Evolutionary conservation across 1,140 invertebrate genomes (phyloP).

Genomic region (Campodea augens): DNA sequence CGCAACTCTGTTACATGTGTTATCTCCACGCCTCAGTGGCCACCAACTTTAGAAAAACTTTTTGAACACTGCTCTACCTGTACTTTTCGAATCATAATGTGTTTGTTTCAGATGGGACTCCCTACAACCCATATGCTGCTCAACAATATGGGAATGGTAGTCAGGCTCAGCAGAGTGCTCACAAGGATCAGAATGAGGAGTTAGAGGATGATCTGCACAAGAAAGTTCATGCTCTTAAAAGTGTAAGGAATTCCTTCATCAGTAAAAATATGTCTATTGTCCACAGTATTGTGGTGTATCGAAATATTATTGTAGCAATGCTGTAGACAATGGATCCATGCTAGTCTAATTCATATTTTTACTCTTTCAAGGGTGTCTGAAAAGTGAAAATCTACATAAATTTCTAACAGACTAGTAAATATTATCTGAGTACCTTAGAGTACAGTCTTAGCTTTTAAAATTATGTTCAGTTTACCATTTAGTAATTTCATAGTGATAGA

Average conservation of each 20-base stretch:
- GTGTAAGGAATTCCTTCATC: constrained; percentile 25
- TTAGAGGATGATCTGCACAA: constrained; percentile 56
- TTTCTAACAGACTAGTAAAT: not conserved
- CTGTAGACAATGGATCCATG: not conserved
- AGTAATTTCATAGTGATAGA: too few relatives aligned
- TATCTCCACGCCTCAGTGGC: not conserved
- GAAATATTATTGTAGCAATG: not conserved
- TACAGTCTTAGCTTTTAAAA: too few relatives aligned
- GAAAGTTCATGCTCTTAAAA: constrained; percentile 62
- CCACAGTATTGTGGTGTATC: not conserved
- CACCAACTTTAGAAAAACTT: not conserved
- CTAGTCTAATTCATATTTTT: not conserved
- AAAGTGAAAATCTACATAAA: not conserved
- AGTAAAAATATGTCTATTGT: not conserved
- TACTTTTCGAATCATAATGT: not conserved
- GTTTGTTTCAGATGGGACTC: not conserved
- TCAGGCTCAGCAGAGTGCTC: constrained; percentile 27
- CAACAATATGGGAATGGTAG: not conserved
- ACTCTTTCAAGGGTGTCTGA: not conserved
- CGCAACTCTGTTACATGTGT: not conserved
- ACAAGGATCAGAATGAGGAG: constrained; percentile 66
- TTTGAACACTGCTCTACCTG: not conserved
- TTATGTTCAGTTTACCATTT: too few relatives aligned
- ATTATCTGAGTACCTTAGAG: too few relatives aligned
- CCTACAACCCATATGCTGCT: not conserved